These are phyloP conservation scores for Gallinago undulata DNA, from an alignment of 2,113 vertebrate species.

Conservation along the genomic window DNA sequence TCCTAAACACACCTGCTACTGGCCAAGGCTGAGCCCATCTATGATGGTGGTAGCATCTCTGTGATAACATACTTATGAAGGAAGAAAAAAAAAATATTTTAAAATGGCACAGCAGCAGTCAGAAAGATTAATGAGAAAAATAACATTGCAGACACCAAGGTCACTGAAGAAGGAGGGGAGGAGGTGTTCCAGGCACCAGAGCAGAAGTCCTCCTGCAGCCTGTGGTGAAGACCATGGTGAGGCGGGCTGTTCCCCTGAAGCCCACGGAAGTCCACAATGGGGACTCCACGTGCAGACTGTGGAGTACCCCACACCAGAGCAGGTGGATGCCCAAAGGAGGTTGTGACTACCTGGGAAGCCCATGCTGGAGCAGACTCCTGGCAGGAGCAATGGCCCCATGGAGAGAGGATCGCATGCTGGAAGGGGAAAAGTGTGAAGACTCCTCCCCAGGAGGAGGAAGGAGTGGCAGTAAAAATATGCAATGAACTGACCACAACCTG, in stretches of 20 bases:
- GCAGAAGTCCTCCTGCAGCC: neutral
- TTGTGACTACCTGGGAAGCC: too few species aligned
- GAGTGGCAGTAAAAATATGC: neutral
- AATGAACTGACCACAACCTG: neutral
- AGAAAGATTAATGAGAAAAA: neutral
- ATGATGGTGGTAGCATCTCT: neutral
- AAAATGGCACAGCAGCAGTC: neutral
- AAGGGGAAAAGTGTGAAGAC: neutral
- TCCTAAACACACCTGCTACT: neutral
- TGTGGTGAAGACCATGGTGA: neutral
- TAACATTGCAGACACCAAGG: neutral
- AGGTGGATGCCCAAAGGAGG: too few species aligned
- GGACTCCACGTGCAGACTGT: neutral
- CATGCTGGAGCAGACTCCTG: too few species aligned
- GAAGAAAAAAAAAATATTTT: too few species aligned
- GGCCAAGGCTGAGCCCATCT: neutral
- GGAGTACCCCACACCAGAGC: too few species aligned
- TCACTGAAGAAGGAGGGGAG: neutral
- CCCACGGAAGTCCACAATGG: neutral
- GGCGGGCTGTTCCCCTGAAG: neutral
- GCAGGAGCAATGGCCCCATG: too few species aligned
- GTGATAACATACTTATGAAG: neutral
- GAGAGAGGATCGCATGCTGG: too few species aligned
- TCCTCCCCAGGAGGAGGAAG: neutral
- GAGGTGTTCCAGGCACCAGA: neutral